phyloP scores from a whole-genome alignment of 2,888 invertebrate genomes.

The Lasioglossum morio region DNA sequence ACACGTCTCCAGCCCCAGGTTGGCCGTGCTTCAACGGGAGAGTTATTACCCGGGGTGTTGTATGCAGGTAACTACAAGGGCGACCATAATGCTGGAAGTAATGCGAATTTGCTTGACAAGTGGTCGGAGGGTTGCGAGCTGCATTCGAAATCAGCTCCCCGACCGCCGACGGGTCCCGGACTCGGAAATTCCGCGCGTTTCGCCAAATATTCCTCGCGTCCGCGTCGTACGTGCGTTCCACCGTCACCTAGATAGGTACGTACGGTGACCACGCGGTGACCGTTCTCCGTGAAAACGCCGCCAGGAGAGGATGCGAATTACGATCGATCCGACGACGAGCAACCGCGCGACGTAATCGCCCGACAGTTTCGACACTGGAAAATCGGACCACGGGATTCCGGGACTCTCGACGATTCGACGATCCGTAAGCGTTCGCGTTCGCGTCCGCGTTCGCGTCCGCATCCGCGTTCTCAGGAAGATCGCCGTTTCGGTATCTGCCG shows the following conservation, averaged over 20 bases:
- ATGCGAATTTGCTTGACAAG: constrained; percentile 82
- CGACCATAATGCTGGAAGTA: constrained; percentile 75
- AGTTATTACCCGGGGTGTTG: constrained; percentile 70
- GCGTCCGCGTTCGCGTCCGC: not conserved
- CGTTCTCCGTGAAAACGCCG: constrained; percentile 29
- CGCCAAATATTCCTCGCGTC: constrained; percentile 19
- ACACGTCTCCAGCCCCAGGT: not conserved
- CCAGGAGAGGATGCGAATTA: constrained; percentile 35
- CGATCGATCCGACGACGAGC: constrained; percentile 23
- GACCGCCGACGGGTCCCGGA: constrained; percentile 30
- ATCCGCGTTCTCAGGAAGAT: constrained; percentile 29
- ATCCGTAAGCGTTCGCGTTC: not conserved
- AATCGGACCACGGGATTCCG: constrained; percentile 46
- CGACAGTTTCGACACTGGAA: constrained; percentile 34
- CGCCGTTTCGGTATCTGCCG: constrained; percentile 22
- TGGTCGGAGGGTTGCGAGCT: constrained; percentile 74
- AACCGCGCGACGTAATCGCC: constrained; percentile 36
- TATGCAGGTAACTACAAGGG: constrained; percentile 68
- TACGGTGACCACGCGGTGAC: constrained; percentile 15
- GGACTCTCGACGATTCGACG: not conserved
- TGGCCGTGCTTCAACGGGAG: constrained; percentile 22
- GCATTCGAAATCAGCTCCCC: constrained; percentile 73
- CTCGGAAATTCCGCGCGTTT: constrained; percentile 42
- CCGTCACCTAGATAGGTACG: not conserved
- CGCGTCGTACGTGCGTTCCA: constrained; percentile 33